Percentiles rank a stretch among this genome's conserved stretches.
These are phyloP conservation scores for Hirtodrosophila alboralis DNA, from an alignment of 2,888 invertebrate genomes.

Conservation along the genomic window DNA sequence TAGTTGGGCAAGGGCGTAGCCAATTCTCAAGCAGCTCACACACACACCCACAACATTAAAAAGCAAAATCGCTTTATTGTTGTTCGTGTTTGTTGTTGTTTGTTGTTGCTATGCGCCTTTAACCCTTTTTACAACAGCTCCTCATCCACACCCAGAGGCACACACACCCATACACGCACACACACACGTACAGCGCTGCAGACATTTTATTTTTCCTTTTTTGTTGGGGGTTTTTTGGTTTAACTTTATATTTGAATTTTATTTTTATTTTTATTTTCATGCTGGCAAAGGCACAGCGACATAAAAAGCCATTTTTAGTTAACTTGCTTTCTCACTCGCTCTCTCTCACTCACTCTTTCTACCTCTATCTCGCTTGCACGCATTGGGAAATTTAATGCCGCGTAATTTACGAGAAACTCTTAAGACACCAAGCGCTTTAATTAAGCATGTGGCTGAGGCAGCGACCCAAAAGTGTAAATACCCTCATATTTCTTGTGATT, in stretches of 20 bases:
- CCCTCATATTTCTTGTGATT: slow-evolving; percentile 77
- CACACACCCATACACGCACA: slow-evolving; percentile 1
- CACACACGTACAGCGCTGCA: slow-evolving; percentile 9
- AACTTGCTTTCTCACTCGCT: slow-evolving; percentile 35
- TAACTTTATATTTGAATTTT: slow-evolving; percentile 77
- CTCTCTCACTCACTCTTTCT: not conserved
- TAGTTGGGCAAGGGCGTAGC: slow-evolving; percentile 30
- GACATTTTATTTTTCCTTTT: slow-evolving; percentile 65
- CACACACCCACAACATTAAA: slow-evolving; percentile 63
- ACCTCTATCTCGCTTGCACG: slow-evolving; percentile 21
- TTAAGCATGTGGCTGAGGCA: slow-evolving; percentile 78
- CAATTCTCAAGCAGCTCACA: slow-evolving; percentile 42
- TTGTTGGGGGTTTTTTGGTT: slow-evolving; percentile 68
- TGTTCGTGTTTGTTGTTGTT: slow-evolving; percentile 43
- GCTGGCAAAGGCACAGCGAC: slow-evolving; percentile 68
- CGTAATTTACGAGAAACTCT: slow-evolving; percentile 77
- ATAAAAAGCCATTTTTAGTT: slow-evolving; percentile 77
- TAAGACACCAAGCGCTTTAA: slow-evolving; percentile 77
- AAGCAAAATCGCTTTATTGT: slow-evolving; percentile 70
- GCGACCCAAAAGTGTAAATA: slow-evolving; percentile 78
- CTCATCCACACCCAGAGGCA: slow-evolving; percentile 7
- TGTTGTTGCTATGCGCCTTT: slow-evolving; percentile 42
- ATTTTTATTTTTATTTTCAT: slow-evolving; percentile 76
- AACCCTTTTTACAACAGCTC: slow-evolving; percentile 64
- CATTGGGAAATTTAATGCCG: slow-evolving; percentile 69